phyloP scores from a whole-genome alignment of 2,888 invertebrate species.

The Scaptomyza reducta region DNA sequence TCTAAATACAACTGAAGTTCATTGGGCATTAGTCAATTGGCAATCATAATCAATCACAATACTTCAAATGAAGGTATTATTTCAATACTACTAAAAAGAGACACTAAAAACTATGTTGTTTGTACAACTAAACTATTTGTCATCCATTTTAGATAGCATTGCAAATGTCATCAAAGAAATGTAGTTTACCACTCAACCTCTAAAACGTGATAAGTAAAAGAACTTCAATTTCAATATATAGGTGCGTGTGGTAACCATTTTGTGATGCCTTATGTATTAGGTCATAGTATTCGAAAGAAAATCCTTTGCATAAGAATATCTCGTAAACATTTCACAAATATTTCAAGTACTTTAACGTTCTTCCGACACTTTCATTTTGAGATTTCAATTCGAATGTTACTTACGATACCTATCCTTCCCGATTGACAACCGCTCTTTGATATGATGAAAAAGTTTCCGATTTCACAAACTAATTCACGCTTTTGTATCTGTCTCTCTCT shows the following conservation, averaged over 20 bases:
- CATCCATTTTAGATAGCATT: slow-evolving; percentile 33
- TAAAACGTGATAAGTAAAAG: background rate
- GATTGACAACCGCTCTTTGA: slow-evolving; percentile 3
- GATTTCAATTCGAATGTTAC: slow-evolving; percentile 19
- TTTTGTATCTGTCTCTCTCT: background rate
- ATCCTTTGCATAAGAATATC: no score
- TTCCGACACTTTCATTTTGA: background rate
- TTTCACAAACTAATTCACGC: slow-evolving; percentile 29
- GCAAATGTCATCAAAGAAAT: slow-evolving; percentile 27
- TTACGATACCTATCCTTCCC: slow-evolving; percentile 7
- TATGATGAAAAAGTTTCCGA: slow-evolving; percentile 34
- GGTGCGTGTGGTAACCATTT: no score
- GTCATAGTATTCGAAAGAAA: no score
- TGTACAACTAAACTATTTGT: background rate
- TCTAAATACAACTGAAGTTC: slow-evolving; percentile 43
- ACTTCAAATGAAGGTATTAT: slow-evolving; percentile 11
- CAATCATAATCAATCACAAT: slow-evolving; percentile 20
- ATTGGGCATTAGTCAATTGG: slow-evolving; percentile 41
- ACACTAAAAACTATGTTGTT: slow-evolving; percentile 16
- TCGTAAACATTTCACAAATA: background rate
- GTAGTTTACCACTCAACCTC: background rate
- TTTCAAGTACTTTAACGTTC: background rate
- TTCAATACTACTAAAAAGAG: background rate
- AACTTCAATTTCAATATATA: no score
- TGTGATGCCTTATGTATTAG: no score